Percentiles rank a stretch among this genome's conserved stretches.
Evolutionary conservation across 2,113 vertebrate genomes (phyloP).

Genomic region (Epinephelus fuscoguttatus): DNA sequence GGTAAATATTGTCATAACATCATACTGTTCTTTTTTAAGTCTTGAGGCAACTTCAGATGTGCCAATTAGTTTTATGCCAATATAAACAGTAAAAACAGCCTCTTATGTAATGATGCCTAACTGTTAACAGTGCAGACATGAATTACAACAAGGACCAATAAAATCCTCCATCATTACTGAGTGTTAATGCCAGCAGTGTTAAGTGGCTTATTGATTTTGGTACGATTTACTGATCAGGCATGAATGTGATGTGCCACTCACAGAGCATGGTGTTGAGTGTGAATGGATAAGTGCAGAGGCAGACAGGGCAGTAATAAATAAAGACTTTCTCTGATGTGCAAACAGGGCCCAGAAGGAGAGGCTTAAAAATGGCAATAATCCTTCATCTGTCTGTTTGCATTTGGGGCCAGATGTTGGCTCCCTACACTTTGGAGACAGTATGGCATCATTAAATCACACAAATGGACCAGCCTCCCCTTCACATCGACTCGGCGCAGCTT

Average conservation of each 20-base stretch:
- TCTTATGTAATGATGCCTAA: constrained; percentile 8
- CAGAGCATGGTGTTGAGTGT: constrained; percentile 16
- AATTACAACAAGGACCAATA: constrained; percentile 20
- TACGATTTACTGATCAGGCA: not conserved
- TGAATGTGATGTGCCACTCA: constrained; percentile 18
- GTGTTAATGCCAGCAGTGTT: constrained; percentile 1
- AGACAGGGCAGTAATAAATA: constrained; percentile 47
- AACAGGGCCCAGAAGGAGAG: constrained; percentile 62
- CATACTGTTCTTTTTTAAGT: not conserved
- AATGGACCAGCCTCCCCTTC: constrained; percentile 59
- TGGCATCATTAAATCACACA: constrained; percentile 70
- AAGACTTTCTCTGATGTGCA: constrained; percentile 49
- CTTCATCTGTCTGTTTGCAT: constrained; percentile 76
- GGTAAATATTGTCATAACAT: not conserved
- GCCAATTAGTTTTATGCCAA: constrained; percentile 10
- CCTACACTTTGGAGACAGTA: constrained; percentile 66
- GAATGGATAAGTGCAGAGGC: constrained; percentile 23
- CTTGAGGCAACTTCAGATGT: not conserved
- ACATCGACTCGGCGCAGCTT: constrained; percentile 51
- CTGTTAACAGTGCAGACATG: not conserved
- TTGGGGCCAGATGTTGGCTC: constrained; percentile 74
- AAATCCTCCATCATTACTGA: constrained; percentile 34
- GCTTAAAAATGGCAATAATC: constrained; percentile 79
- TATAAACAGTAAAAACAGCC: not conserved
- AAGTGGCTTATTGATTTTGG: constrained; percentile 43